Evolutionary conservation across 2,888 invertebrate species (phyloP).

Genomic region (Embidobia sp.): DNA sequence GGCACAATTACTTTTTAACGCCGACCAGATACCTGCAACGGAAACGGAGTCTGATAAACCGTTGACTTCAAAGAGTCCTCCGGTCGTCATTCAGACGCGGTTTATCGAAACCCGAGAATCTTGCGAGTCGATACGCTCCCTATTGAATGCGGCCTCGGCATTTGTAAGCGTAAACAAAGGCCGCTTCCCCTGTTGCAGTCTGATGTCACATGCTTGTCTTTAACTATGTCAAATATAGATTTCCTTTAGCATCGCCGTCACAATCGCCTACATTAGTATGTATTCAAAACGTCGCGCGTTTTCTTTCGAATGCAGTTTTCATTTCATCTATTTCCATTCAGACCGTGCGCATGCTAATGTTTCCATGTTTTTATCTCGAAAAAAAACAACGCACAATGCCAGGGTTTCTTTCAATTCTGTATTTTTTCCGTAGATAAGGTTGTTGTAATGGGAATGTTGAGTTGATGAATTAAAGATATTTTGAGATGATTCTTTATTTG

Average conservation of each 20-base stretch:
- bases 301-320: too few relatives aligned
- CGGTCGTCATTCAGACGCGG: constrained; percentile 37
- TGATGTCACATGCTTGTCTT: constrained; percentile 27
- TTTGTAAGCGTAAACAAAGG: constrained; percentile 42
- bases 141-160: constrained; percentile 23
- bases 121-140: constrained; percentile 26
- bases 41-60: constrained; percentile 32
- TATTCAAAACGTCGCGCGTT: neutral
- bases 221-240: constrained; percentile 3
- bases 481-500: too few relatives aligned
- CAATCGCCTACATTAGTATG: neutral
- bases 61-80: constrained; percentile 40
- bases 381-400: too few relatives aligned
- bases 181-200: constrained; percentile 2
- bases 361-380: too few relatives aligned
- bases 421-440: too few relatives aligned
- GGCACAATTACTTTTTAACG: constrained; percentile 17
- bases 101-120: constrained; percentile 33
- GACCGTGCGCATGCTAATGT: too few relatives aligned
- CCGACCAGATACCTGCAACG: constrained; percentile 6
- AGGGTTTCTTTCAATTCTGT: too few relatives aligned
- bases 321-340: too few relatives aligned
- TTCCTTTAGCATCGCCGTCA: neutral
- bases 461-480: too few relatives aligned
- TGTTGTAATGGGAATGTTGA: too few relatives aligned